phyloP scores from a whole-genome alignment of 2,797 vertebrate genomes.

The Rhynchotus rufescens region DNA sequence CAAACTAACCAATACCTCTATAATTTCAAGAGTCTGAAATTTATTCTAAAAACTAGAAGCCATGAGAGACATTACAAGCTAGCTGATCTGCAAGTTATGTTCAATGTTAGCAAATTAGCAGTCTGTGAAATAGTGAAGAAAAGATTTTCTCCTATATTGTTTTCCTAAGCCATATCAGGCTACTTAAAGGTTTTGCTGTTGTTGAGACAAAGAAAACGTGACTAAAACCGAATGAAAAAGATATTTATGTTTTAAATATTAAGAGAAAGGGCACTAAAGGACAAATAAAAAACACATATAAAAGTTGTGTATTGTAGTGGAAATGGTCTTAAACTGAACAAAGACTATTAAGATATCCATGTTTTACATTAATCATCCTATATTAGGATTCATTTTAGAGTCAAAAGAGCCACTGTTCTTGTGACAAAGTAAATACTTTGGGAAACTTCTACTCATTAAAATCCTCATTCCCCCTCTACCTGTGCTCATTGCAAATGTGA shows the following conservation, averaged over 20 bases:
- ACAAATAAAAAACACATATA: not conserved
- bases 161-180: not conserved
- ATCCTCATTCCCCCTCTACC: not conserved
- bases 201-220: not conserved
- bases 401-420: not conserved
- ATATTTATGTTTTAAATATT: not conserved
- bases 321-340: not conserved
- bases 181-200: not conserved
- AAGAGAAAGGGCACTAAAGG: not conserved
- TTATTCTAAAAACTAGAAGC: not conserved
- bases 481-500: not conserved
- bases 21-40: not conserved
- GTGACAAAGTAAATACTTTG: not conserved
- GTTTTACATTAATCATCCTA: too few species aligned
- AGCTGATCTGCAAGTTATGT: not conserved
- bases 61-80: not conserved
- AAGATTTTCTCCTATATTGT: not conserved
- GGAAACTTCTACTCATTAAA: not conserved
- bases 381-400: not conserved
- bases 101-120: not conserved
- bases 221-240: not conserved
- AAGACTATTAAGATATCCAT: not conserved
- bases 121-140: not conserved
- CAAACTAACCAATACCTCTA: not conserved
- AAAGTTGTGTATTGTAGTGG: not conserved